Base-by-base conservation (phyloP, 2,888 invertebrate species). In the Protophormia terraenovae region DNA sequence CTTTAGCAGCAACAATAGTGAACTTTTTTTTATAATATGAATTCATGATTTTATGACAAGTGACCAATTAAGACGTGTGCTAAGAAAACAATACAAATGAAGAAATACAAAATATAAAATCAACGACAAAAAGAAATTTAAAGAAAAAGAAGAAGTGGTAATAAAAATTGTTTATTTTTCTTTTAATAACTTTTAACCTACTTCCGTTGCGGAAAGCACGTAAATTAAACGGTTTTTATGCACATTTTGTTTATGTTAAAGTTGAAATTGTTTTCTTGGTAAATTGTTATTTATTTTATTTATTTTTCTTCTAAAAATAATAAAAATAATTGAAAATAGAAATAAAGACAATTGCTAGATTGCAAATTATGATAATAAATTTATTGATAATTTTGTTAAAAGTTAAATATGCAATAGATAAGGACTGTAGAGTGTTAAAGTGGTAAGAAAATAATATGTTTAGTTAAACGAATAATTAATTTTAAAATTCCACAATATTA, bases 121-220 rank as follows among this genome's bases (percentile, higher is more conserved):
- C 14, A 47, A 35, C 10, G 50, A 14, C 10, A n/a, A 60, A 60
- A 78, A 50, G 50, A 50, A 58, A 67, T 53, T 12, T 55, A 19
- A 66, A 76, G 55, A 71, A 27, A 29, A 29, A 10, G 29, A 77
- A 79, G 5, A 67, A 77, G 24, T 55, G 60, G 27, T 35, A 38
- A 53, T 22, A 55, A 35, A 32, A 19, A 19, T 41, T 38, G 19
- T 77, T 78, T 69, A 24, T 45, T 12, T 60, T 32, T 58, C 12
- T 22, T 27, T 69, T 35, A 27, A 22, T 58, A 41, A 83, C 78
- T 83, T 66, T 87, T 84, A 87, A 87, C 84, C 87, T 67, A 86
- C 84, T 81, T 87, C 84, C 84, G 72, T 60, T 38, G 86, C 85
- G 85, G 82, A 85, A 85, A 78, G 85, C 85, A 85, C 85, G 85